Conservation (phyloP, 2,797 vertebrate species). For the Lycodopsis pacificus region DNA sequence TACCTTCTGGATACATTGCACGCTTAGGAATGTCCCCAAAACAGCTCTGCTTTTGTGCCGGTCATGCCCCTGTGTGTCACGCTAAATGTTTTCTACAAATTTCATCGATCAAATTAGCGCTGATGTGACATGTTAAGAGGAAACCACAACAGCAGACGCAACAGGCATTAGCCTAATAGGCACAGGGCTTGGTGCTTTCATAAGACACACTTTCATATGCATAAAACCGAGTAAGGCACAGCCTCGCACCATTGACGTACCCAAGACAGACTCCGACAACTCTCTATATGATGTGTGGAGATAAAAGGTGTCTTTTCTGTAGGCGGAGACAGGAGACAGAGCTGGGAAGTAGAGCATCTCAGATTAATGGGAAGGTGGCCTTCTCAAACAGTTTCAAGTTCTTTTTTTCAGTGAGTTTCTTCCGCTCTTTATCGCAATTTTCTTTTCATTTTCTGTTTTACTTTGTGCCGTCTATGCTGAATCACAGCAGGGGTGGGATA, state of each 20-base stretch:
- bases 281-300: conserved; percentile 64
- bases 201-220: conserved; percentile 50
- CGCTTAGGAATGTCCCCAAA: not conserved
- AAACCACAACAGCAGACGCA: conserved; percentile 30
- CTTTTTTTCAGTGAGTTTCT: conserved; percentile 45
- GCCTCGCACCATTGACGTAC: conserved; percentile 46
- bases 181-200: conserved; percentile 35
- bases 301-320: conserved; percentile 69
- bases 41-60: not conserved
- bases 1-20: not conserved
- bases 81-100: conserved; percentile 6
- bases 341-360: conserved; percentile 56
- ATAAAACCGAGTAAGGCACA: conserved; percentile 40
- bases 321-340: conserved; percentile 64
- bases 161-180: conserved; percentile 26
- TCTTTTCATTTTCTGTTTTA: conserved; percentile 35
- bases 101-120: conserved; percentile 13
- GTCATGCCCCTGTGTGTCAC: not conserved
- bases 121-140: conserved; percentile 9
- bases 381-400: conserved; percentile 51
- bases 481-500: conserved; percentile 47
- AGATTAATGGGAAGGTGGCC: conserved; percentile 69
- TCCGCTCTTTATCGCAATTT: conserved; percentile 6
- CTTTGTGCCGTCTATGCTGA: conserved; percentile 34
- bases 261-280: conserved; percentile 62